phyloP scores from a whole-genome alignment of 2,113 vertebrate species.

The Mus spicilegus region DNA sequence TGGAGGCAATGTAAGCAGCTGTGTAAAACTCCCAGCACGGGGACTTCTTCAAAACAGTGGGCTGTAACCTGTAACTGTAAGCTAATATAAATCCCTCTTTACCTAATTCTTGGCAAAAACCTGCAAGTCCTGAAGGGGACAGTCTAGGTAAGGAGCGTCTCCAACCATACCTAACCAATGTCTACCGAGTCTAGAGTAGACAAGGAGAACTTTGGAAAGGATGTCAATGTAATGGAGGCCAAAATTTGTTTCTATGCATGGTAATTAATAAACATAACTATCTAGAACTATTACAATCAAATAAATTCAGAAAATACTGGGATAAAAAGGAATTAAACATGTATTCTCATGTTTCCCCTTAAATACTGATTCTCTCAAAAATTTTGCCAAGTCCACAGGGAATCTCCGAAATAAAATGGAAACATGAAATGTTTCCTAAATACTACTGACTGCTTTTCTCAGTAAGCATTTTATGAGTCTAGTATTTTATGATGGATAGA shows the following conservation, averaged over 20 bases:
- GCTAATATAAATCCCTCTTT: too few relatives aligned
- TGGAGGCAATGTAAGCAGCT: neutral
- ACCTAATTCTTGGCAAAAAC: neutral
- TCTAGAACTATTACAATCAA: neutral
- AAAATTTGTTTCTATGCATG: neutral
- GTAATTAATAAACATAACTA: neutral
- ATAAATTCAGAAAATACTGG: constrained; percentile 4
- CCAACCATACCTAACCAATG: neutral
- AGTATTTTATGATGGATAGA: neutral
- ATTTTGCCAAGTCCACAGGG: constrained; percentile 19
- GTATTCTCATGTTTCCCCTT: neutral
- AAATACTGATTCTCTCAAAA: neutral
- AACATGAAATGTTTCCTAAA: constrained; percentile 8
- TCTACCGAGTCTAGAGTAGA: neutral
- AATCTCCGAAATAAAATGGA: constrained; percentile 37
- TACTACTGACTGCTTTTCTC: neutral
- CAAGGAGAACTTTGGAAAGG: neutral
- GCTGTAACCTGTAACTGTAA: neutral
- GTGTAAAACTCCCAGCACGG: neutral
- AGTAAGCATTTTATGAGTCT: neutral
- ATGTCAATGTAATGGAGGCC: neutral
- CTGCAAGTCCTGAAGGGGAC: neutral
- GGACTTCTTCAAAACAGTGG: neutral
- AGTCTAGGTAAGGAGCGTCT: neutral
- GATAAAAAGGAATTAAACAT: neutral